A percentile compares a stretch with the other conserved stretches of the same genome.
These are phyloP conservation scores for Astyanax mexicanus DNA, from an alignment of 2,797 vertebrate species.

Conservation along the genomic window DNA sequence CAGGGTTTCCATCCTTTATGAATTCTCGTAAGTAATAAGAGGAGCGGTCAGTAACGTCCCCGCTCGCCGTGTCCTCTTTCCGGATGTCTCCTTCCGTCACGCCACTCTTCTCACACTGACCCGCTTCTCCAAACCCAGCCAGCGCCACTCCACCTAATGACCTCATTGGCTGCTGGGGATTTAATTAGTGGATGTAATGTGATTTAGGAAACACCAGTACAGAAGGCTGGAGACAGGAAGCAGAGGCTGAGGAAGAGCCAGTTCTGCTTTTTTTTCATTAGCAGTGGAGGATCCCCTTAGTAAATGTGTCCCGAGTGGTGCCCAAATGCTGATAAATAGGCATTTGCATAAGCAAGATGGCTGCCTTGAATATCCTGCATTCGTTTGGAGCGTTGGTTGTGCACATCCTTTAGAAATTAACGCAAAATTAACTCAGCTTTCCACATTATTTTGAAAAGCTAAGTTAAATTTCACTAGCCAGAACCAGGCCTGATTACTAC, in stretches of 20 bases:
- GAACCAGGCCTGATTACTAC: too few relatives aligned
- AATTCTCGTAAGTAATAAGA: constrained; percentile 5
- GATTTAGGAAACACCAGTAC: constrained; percentile 9
- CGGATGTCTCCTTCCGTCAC: not conserved
- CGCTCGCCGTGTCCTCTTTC: not conserved
- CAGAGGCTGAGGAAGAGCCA: constrained; percentile 3
- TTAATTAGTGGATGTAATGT: constrained; percentile 19
- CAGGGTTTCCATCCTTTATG: constrained; percentile 1
- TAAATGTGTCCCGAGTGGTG: not conserved
- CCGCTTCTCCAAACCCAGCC: constrained; percentile 3
- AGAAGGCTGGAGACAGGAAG: constrained; percentile 4
- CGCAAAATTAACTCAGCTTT: too few relatives aligned
- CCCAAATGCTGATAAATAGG: too few relatives aligned
- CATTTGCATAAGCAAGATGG: too few relatives aligned
- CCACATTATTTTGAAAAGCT: too few relatives aligned
- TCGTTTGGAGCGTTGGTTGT: too few relatives aligned
- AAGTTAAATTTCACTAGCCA: too few relatives aligned
- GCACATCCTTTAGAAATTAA: too few relatives aligned
- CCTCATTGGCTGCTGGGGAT: not conserved
- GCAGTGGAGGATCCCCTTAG: not conserved
- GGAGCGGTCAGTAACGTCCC: not conserved
- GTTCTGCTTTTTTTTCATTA: constrained; percentile 4
- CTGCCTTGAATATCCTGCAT: too few relatives aligned
- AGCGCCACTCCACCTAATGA: not conserved
- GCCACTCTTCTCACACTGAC: constrained; percentile 1